These are phyloP conservation scores for Dreissena rostriformis DNA, from an alignment of 1,140 invertebrate species.

Conservation along the genomic window DNA sequence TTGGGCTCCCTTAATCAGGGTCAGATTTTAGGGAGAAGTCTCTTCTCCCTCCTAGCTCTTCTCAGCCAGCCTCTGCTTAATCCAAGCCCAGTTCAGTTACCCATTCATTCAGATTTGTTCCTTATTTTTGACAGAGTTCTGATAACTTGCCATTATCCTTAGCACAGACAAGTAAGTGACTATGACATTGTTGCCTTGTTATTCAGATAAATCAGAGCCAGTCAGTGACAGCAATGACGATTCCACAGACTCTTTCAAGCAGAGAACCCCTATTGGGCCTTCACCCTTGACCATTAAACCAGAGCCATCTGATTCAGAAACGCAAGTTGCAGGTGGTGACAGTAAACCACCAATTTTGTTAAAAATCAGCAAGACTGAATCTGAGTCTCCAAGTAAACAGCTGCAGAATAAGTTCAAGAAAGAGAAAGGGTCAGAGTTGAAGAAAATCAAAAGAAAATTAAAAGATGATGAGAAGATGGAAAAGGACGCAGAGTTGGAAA, in stretches of 20 bases:
- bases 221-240: conserved; percentile 52
- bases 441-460: conserved; percentile 50
- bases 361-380: conserved; percentile 34
- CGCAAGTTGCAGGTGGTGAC: background rate
- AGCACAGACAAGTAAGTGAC: no score
- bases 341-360: conserved; percentile 12
- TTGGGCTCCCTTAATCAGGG: no score
- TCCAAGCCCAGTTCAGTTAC: no score
- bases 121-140: no score
- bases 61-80: no score
- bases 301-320: conserved; percentile 12
- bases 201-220: conserved; percentile 35
- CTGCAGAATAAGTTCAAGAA: conserved; percentile 49
- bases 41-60: no score
- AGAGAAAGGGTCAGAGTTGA: conserved; percentile 49
- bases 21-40: no score
- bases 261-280: conserved; percentile 47
- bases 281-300: conserved; percentile 41
- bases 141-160: no score
- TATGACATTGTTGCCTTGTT: background rate
- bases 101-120: no score
- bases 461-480: conserved; percentile 29
- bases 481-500: background rate
- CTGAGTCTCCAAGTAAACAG: conserved; percentile 43
- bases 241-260: conserved; percentile 49